Evolutionary conservation across 2,888 invertebrate genomes (phyloP).

Genomic region (Platycnemis pennipes): DNA sequence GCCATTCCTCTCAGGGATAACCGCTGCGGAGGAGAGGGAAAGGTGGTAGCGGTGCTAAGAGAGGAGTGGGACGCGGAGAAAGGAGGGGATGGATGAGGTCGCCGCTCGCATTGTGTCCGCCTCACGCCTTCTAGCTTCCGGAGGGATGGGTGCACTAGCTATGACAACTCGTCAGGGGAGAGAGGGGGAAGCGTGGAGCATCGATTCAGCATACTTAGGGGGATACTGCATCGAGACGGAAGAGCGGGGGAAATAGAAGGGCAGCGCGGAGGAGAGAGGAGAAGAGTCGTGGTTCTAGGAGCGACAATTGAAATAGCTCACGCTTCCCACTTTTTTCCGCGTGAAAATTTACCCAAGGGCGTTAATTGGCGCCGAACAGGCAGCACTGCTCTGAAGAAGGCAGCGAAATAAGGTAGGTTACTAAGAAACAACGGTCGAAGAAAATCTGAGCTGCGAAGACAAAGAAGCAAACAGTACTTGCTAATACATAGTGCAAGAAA

Average conservation of each 20-base stretch:
- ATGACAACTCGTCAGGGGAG: not conserved
- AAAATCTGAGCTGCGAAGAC: not conserved
- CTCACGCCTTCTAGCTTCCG: not conserved
- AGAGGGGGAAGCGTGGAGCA: not conserved
- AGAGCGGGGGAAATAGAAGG: not conserved
- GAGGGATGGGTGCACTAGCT: not conserved
- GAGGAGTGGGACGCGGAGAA: not conserved
- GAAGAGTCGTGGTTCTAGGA: too few relatives aligned
- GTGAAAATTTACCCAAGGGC: not conserved
- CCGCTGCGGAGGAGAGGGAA: not conserved
- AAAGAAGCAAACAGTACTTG: not conserved
- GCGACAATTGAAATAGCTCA: not conserved
- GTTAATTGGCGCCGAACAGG: not conserved
- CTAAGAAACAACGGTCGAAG: not conserved
- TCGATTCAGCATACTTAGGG: not conserved
- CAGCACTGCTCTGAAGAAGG: not conserved
- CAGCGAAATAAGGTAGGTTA: not conserved
- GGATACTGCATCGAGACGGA: not conserved
- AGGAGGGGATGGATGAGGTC: not conserved
- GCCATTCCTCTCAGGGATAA: slow-evolving; percentile 55
- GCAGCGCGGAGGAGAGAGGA: not conserved
- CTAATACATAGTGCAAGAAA: too few relatives aligned
- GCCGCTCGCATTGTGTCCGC: too few relatives aligned
- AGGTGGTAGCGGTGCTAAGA: not conserved
- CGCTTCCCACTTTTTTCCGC: not conserved